These are phyloP conservation scores for Acleris emargana DNA, from an alignment of 2,888 invertebrate species.

Conservation along the genomic window DNA sequence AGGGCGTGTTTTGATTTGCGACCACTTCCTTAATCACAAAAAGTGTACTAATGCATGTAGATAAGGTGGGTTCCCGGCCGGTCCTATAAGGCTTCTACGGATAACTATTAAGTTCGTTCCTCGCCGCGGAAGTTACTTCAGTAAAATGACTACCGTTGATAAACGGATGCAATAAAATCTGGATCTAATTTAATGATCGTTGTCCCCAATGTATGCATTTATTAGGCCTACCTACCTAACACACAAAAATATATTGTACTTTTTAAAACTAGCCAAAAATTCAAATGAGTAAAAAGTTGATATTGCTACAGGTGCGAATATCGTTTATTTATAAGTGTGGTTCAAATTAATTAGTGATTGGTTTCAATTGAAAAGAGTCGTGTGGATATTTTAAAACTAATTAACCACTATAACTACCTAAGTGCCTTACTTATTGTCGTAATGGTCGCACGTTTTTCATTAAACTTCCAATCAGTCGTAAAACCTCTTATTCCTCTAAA, in stretches of 20 bases:
- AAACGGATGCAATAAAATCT: not conserved
- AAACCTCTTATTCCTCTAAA: slow-evolving; percentile 26
- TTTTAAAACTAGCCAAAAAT: too few relatives aligned
- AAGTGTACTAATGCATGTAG: slow-evolving; percentile 53
- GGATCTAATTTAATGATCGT: too few relatives aligned
- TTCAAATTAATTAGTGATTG: too few relatives aligned
- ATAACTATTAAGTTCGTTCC: slow-evolving; percentile 9
- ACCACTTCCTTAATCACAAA: slow-evolving; percentile 65
- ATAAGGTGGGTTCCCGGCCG: slow-evolving; percentile 34
- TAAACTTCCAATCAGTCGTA: slow-evolving; percentile 34
- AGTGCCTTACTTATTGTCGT: not conserved
- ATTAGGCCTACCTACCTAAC: too few relatives aligned
- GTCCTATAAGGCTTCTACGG: slow-evolving; percentile 23
- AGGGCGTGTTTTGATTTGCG: slow-evolving; percentile 64
- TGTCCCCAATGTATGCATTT: too few relatives aligned
- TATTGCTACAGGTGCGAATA: too few relatives aligned
- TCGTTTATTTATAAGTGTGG: too few relatives aligned
- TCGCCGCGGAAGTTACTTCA: not conserved
- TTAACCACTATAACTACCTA: not conserved
- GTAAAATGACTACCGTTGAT: not conserved
- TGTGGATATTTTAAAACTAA: too few relatives aligned
- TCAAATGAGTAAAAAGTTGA: too few relatives aligned
- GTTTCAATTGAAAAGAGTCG: too few relatives aligned
- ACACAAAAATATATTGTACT: too few relatives aligned
- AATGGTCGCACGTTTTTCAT: slow-evolving; percentile 33